Percentiles rank a stretch among this genome's conserved stretches.
These are phyloP conservation scores for Hepsetus odoe DNA, from an alignment of 2,113 vertebrate species.

Conservation along the genomic window DNA sequence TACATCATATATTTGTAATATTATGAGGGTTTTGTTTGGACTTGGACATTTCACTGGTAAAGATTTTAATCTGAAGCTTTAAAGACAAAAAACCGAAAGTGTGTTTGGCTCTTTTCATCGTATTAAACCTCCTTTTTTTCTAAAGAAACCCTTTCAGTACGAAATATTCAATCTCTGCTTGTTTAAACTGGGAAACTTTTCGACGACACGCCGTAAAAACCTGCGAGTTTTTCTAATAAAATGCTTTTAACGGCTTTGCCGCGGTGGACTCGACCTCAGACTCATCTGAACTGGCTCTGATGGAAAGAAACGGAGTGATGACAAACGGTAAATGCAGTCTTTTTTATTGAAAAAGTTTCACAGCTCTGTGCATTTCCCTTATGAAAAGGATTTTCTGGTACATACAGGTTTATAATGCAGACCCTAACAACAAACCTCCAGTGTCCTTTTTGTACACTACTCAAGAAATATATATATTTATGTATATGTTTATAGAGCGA, in stretches of 20 bases:
- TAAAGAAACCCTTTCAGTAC: no score
- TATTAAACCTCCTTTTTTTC: no score
- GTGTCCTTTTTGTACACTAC: constrained; percentile 67
- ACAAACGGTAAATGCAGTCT: constrained; percentile 74
- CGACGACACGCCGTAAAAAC: no score
- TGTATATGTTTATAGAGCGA: constrained; percentile 53
- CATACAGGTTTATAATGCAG: constrained; percentile 74
- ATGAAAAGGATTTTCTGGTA: constrained; percentile 81
- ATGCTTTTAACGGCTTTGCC: neutral
- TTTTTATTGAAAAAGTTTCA: constrained; percentile 97
- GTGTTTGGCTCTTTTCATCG: no score
- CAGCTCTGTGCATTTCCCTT: constrained; percentile 85
- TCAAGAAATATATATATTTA: constrained; percentile 64
- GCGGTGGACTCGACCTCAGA: neutral
- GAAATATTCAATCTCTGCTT: no score
- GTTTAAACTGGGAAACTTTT: no score
- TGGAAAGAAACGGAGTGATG: neutral
- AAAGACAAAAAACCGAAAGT: no score
- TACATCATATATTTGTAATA: no score
- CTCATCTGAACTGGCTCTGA: neutral
- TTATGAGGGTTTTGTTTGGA: no score
- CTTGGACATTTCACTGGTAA: no score
- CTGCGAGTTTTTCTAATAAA: no score
- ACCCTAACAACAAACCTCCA: constrained; percentile 64
- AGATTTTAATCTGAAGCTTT: no score